Conservation (phyloP, 2,888 invertebrate genomes). For the Phragmatobia fuliginosa region DNA sequence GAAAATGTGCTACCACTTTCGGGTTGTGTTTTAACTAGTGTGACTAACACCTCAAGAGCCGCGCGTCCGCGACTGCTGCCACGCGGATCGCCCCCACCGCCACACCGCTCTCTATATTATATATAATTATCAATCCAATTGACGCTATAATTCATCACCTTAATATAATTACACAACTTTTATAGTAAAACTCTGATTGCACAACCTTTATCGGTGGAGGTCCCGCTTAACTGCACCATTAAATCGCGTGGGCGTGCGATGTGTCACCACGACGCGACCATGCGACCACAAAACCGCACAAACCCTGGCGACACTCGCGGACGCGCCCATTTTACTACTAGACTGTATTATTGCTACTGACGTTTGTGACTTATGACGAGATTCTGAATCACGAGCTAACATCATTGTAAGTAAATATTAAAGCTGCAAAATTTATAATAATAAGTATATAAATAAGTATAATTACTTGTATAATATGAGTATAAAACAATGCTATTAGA, state of each 20-base stretch:
- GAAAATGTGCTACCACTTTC: slow-evolving; percentile 85
- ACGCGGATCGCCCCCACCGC: slow-evolving; percentile 34
- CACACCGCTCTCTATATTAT: slow-evolving; percentile 28
- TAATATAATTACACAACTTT: slow-evolving; percentile 55
- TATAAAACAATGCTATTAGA: slow-evolving; percentile 77
- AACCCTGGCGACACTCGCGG: slow-evolving; percentile 57
- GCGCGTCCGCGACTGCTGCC: slow-evolving; percentile 51
- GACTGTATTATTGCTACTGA: slow-evolving; percentile 84
- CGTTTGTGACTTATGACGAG: slow-evolving; percentile 86
- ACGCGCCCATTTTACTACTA: slow-evolving; percentile 69
- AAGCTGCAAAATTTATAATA: slow-evolving; percentile 85
- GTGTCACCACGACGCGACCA: neutral
- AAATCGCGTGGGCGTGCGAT: slow-evolving; percentile 36
- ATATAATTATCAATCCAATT: slow-evolving; percentile 52
- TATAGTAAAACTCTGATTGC: slow-evolving; percentile 68
- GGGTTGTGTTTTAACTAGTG: slow-evolving; percentile 83
- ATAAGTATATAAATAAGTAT: slow-evolving; percentile 84
- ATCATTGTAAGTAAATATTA: slow-evolving; percentile 86
- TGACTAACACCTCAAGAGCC: slow-evolving; percentile 72
- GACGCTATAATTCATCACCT: slow-evolving; percentile 39
- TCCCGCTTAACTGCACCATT: neutral
- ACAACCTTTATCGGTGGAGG: slow-evolving; percentile 59
- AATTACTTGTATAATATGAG: slow-evolving; percentile 74
- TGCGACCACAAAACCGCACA: slow-evolving; percentile 36
- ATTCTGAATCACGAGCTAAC: slow-evolving; percentile 87